phyloP scores from a whole-genome alignment of 2,797 vertebrate genomes.

The Rhincodon typus region DNA sequence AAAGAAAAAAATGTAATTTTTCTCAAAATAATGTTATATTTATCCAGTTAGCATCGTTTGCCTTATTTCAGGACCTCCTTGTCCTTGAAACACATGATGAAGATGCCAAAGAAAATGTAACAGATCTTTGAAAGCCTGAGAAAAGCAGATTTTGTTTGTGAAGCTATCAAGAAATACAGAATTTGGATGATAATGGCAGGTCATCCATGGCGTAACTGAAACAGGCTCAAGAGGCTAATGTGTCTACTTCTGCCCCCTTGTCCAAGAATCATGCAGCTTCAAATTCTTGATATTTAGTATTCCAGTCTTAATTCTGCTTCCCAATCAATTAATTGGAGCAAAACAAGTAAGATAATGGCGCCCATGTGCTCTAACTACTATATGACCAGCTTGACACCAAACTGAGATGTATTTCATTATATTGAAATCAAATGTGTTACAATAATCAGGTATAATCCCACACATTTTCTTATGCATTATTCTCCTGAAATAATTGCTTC shows the following conservation, averaged over 20 bases:
- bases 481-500: not conserved
- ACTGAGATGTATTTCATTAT: too few relatives aligned
- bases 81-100: not conserved
- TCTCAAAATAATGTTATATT: not conserved
- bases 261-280: not conserved
- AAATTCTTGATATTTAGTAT: not conserved
- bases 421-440: not conserved
- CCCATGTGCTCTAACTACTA: not conserved
- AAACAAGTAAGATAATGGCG: not conserved
- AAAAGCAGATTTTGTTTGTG: not conserved
- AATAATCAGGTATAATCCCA: too few relatives aligned
- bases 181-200: not conserved
- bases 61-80: not conserved
- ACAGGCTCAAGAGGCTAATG: not conserved
- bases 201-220: not conserved
- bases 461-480: not conserved
- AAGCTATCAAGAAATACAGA: not conserved
- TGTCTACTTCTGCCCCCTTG: not conserved
- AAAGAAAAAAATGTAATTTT: not conserved
- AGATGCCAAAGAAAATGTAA: not conserved
- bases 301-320: not conserved
- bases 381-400: not conserved
- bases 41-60: not conserved
- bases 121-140: not conserved
- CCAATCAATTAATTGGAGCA: not conserved